Conservation (phyloP, 2,113 vertebrate species). For the Oryzias celebensis region DNA sequence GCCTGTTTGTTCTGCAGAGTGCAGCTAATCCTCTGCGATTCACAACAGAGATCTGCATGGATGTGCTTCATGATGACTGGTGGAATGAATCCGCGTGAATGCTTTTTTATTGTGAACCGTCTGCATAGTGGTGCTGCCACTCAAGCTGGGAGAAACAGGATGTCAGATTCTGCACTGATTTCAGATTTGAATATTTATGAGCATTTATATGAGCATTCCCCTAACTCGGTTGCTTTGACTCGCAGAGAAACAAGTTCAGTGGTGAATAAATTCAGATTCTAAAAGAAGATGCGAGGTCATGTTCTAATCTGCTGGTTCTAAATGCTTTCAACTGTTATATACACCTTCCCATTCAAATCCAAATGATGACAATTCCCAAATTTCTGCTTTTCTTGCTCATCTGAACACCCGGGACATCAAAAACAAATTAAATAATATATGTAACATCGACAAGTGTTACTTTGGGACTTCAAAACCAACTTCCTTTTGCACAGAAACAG, state of each 20-base stretch:
- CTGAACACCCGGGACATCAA: too few species aligned
- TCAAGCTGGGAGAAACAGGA: background rate
- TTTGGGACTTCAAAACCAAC: too few species aligned
- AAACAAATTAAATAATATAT: too few species aligned
- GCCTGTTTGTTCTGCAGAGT: constrained; percentile 72
- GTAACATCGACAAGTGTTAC: too few species aligned
- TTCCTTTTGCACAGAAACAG: too few species aligned
- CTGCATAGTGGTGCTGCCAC: background rate
- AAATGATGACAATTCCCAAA: too few species aligned
- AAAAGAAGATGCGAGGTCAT: background rate
- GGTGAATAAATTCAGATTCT: background rate
- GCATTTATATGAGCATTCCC: background rate
- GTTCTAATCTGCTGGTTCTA: too few species aligned
- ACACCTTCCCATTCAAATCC: too few species aligned
- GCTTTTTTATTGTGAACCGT: constrained; percentile 28
- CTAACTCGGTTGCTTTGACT: background rate
- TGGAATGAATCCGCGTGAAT: constrained; percentile 53
- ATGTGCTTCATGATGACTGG: constrained; percentile 41
- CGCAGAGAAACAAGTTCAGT: background rate
- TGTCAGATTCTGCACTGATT: background rate
- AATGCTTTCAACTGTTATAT: too few species aligned
- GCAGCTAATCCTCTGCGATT: constrained; percentile 68
- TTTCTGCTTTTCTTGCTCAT: too few species aligned
- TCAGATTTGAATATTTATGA: background rate
- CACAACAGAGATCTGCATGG: constrained; percentile 34